A percentile compares a stretch with the other conserved stretches of the same genome.
Evolutionary conservation across 2,113 vertebrate species (phyloP).

Genomic region (Benitochromis conjunctus): DNA sequence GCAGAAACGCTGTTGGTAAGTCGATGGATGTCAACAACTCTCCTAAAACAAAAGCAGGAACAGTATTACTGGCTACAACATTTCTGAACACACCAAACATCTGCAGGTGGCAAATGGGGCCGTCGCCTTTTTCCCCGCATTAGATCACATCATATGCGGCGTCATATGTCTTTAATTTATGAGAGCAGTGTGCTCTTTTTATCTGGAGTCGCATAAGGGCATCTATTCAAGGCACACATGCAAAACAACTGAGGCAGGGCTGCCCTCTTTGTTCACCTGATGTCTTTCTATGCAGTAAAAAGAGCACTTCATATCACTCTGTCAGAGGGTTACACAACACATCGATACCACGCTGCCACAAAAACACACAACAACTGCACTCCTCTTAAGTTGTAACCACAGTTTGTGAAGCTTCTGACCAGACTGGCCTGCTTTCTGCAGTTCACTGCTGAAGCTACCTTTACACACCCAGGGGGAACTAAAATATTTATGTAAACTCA

Average conservation of each 20-base stretch:
- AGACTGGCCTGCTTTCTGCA: slow-evolving; percentile 25
- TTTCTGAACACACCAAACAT: background rate
- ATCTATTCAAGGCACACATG: background rate
- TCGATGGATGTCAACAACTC: background rate
- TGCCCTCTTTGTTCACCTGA: background rate
- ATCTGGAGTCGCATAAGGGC: background rate
- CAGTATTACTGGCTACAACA: background rate
- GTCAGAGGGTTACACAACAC: background rate
- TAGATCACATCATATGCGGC: background rate
- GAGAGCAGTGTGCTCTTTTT: background rate
- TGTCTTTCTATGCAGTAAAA: background rate
- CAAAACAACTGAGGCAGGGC: background rate
- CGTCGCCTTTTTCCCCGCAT: background rate
- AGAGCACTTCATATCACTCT: background rate
- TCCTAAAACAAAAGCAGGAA: background rate
- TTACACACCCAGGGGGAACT: slow-evolving; percentile 4
- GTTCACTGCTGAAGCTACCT: slow-evolving; percentile 1
- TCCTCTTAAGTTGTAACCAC: slow-evolving; percentile 39
- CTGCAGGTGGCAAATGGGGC: background rate
- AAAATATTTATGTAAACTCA: slow-evolving; percentile 36
- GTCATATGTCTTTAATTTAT: background rate
- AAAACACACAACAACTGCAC: background rate
- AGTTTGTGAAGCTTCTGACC: slow-evolving; percentile 18
- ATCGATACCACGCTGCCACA: background rate
- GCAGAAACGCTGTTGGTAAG: background rate